Percentiles rank a stretch among this genome's conserved stretches.
phyloP scores from a whole-genome alignment of 2,888 invertebrate species.

The Clivina fossor region DNA sequence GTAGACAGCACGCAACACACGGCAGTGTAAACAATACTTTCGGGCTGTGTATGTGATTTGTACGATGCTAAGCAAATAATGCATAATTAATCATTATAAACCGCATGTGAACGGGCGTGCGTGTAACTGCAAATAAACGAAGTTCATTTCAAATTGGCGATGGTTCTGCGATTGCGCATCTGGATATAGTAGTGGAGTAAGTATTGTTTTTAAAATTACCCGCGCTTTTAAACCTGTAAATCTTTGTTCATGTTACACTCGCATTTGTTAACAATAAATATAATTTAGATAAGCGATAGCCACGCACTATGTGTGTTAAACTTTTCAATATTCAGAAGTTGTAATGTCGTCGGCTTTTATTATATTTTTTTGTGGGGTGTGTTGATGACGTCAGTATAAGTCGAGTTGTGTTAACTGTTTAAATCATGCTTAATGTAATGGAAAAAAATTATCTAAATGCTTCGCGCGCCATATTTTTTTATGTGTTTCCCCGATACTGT shows the following conservation, averaged over 20 bases:
- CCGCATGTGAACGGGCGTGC: constrained; percentile 27
- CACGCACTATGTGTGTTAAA: not conserved
- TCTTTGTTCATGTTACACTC: constrained; percentile 7
- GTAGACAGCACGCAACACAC: too few species aligned
- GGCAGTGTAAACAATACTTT: too few species aligned
- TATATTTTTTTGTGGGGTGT: constrained; percentile 1
- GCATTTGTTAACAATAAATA: constrained; percentile 30
- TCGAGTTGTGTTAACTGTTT: constrained; percentile 10
- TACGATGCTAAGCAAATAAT: constrained; percentile 29
- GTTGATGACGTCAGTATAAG: not conserved
- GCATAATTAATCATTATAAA: constrained; percentile 31
- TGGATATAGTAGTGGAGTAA: too few species aligned
- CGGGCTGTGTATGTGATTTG: constrained; percentile 31
- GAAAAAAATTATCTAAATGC: constrained; percentile 25
- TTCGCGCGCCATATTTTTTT: constrained; percentile 3
- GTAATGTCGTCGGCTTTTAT: constrained; percentile 8
- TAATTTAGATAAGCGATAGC: constrained; percentile 21
- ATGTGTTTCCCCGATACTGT: constrained; percentile 5
- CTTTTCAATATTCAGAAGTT: constrained; percentile 22
- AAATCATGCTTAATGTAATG: constrained; percentile 20
- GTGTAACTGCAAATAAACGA: constrained; percentile 32
- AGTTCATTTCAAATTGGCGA: constrained; percentile 31
- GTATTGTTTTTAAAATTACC: constrained; percentile 19
- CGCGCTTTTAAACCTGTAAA: not conserved
- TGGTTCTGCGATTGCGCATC: too few species aligned